Percentiles rank a stretch among this genome's conserved stretches.
Evolutionary conservation across 92 coral and sea anemone genomes (phyloP).

Genomic region (Zoanthus sansibaricus): DNA sequence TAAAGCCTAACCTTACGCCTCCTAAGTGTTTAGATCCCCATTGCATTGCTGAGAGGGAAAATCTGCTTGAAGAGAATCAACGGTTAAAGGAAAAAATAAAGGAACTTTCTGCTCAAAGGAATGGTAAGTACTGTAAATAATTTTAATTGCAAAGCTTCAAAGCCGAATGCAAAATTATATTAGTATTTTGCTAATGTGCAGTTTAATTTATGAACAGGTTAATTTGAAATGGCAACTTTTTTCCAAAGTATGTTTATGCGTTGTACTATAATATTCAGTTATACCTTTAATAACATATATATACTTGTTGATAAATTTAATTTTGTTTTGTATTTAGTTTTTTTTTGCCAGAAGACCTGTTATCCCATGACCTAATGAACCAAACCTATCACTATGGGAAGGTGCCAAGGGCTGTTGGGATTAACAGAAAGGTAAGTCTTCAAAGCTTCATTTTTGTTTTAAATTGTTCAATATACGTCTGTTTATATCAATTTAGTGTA

Average conservation of each 20-base stretch:
- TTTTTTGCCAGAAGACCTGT: neutral
- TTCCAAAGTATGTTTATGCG: no score
- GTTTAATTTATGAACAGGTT: no score
- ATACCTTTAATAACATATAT: no score
- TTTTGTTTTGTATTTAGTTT: no score
- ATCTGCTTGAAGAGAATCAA: neutral
- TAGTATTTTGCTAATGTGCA: no score
- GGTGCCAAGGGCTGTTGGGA: conserved; percentile 7
- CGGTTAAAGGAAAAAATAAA: neutral
- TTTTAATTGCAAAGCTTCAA: neutral
- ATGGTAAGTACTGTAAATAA: neutral
- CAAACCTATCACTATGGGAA: neutral
- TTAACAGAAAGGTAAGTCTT: neutral
- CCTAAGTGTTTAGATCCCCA: neutral
- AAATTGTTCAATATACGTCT: no score
- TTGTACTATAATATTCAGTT: no score
- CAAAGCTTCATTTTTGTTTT: no score
- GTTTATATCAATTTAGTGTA: no score
- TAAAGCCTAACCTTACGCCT: neutral
- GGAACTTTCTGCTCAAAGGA: neutral
- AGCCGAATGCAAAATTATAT: no score
- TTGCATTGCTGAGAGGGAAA: neutral
- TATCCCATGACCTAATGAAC: neutral
- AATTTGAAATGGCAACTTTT: no score
- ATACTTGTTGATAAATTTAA: no score